Conservation (phyloP, 2,797 vertebrate genomes). For the Poeciliopsis presidionis region DNA sequence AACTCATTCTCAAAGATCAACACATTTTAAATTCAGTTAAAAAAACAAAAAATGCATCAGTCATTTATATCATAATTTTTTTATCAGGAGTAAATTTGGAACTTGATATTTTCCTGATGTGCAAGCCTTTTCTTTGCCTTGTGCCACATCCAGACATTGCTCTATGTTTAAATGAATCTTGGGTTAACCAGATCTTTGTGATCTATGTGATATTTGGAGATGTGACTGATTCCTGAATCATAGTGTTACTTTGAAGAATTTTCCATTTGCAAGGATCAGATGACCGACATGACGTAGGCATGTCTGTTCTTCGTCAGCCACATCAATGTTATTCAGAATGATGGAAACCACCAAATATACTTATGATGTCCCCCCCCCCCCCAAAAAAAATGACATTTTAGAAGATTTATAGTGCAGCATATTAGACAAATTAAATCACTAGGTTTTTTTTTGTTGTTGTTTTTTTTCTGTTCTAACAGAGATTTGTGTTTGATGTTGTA, state of each 20-base stretch:
- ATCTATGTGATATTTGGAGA: constrained; percentile 21
- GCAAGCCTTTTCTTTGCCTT: not conserved
- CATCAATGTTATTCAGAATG: constrained; percentile 64
- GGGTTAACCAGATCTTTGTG: not conserved
- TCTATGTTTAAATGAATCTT: not conserved
- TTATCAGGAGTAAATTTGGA: not conserved
- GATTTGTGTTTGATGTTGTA: not conserved
- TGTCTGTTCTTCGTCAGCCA: constrained; percentile 67
- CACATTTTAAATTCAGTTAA: not conserved
- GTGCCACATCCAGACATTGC: not conserved
- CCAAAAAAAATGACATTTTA: constrained; percentile 32
- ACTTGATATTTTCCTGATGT: not conserved
- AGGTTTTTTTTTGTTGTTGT: constrained; percentile 25
- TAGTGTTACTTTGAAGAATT: constrained; percentile 33
- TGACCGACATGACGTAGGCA: constrained; percentile 32
- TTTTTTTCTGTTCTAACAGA: not conserved
- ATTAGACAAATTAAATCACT: constrained; percentile 46
- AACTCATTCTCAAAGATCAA: no score
- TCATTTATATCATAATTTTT: not conserved
- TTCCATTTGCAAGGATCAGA: constrained; percentile 32
- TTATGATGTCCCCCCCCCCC: not conserved
- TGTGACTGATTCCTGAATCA: constrained; percentile 26
- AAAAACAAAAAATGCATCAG: not conserved
- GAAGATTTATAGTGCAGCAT: constrained; percentile 22
- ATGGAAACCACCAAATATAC: constrained; percentile 56